These are phyloP conservation scores for Hemistola chrysoprasaria DNA, from an alignment of 2,888 invertebrate species.

Conservation along the genomic window DNA sequence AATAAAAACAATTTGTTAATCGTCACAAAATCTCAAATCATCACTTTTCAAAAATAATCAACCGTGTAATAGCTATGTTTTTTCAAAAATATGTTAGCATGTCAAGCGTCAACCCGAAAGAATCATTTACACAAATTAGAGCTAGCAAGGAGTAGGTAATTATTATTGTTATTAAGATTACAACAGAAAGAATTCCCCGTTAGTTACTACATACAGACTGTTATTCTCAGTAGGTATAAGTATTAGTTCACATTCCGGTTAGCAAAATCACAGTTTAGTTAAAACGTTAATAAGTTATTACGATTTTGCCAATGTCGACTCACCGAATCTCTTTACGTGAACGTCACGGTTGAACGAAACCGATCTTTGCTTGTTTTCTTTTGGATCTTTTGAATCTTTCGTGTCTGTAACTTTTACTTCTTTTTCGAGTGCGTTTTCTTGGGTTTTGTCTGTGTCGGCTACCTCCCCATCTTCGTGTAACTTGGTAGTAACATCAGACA, in stretches of 20 bases:
- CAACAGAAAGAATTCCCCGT: constrained; percentile 4
- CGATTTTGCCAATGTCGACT: constrained; percentile 50
- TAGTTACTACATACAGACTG: constrained; percentile 3
- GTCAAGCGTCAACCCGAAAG: no score
- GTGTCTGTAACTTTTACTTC: constrained; percentile 7
- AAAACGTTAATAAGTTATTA: constrained; percentile 20
- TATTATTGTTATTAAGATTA: no score
- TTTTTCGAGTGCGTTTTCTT: constrained; percentile 11
- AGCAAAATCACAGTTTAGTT: constrained; percentile 8
- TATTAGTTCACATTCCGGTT: constrained; percentile 7
- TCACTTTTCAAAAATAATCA: no score
- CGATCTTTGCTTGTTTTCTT: constrained; percentile 78
- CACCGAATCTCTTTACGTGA: constrained; percentile 94
- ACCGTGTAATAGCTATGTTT: no score
- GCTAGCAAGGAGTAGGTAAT: no score
- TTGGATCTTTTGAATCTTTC: constrained; percentile 35
- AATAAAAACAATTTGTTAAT: no score
- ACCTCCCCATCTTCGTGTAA: constrained; percentile 67
- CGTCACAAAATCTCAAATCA: no score
- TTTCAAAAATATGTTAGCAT: no score
- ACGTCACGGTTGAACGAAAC: constrained; percentile 96
- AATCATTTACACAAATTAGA: no score
- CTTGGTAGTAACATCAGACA: constrained; percentile 72
- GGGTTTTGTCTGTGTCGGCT: constrained; percentile 28
- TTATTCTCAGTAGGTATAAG: background rate